Percentiles rank a stretch among this genome's conserved stretches.
Conservation (phyloP, 2,113 vertebrate genomes). For the Ardeotis arabs region DNA sequence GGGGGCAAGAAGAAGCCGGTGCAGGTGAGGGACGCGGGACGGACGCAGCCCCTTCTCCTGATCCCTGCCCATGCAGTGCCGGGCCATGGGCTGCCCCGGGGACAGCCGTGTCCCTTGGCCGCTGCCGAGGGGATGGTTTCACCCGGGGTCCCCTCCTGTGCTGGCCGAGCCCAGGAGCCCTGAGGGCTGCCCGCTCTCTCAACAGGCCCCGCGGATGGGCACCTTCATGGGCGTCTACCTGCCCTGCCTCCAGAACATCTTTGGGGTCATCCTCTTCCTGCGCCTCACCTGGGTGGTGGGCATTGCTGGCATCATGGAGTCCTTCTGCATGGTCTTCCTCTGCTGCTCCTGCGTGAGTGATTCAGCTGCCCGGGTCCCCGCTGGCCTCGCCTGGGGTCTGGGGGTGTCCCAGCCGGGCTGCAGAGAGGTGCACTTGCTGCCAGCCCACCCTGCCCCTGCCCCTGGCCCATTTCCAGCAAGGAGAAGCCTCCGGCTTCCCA, state of each 20-base stretch:
- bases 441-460: not conserved
- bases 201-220: constrained; percentile 92
- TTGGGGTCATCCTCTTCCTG: constrained; percentile 97
- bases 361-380: not conserved
- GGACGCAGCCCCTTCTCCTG: rapidly evolving
- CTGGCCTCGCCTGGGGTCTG: not conserved
- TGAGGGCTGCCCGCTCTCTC: not conserved
- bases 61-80: not conserved
- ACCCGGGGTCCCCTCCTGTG: not conserved
- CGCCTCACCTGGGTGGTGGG: constrained; percentile 99
- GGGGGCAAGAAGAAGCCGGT: constrained; percentile 84
- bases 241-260: constrained; percentile 98
- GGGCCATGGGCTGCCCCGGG: not conserved
- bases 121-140: rapidly evolving
- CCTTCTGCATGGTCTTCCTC: constrained; percentile 94
- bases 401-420: not conserved
- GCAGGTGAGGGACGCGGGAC: constrained; percentile 64
- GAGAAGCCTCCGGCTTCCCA: not conserved
- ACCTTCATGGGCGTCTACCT: constrained; percentile 98
- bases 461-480: not conserved
- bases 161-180: not conserved
- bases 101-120: rapidly evolving
- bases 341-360: constrained; percentile 95
- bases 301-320: constrained; percentile 92
- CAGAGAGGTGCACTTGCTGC: not conserved